Conservation (phyloP, 1,140 invertebrate genomes). For the Schlechtendalia chinensis region DNA sequence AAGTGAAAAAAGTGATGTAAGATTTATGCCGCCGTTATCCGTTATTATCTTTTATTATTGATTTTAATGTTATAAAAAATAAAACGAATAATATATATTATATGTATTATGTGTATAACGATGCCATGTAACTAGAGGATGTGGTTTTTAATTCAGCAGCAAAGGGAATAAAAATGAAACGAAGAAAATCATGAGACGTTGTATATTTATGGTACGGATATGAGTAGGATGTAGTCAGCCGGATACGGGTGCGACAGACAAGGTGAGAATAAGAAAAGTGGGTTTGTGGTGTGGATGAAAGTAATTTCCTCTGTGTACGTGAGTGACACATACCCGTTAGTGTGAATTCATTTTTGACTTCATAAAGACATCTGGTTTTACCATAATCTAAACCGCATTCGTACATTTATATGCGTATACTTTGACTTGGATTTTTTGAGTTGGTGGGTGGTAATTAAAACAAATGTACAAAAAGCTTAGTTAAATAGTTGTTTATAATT, state of each 20-base stretch:
- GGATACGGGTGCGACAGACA: not conserved
- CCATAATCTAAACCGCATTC: not conserved
- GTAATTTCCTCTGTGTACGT: constrained; percentile 35
- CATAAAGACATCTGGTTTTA: constrained; percentile 6
- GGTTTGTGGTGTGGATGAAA: not conserved
- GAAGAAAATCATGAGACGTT: constrained; percentile 28
- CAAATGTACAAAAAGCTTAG: not conserved
- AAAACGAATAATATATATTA: not conserved
- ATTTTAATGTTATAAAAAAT: not conserved
- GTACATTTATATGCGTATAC: not conserved
- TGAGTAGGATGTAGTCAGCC: not conserved
- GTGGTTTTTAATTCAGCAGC: constrained; percentile 37
- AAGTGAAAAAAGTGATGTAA: constrained; percentile 16
- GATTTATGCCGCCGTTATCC: not conserved
- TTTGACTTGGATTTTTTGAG: not conserved
- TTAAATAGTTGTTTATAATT: not conserved
- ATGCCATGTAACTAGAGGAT: not conserved
- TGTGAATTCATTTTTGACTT: constrained; percentile 31
- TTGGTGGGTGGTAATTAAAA: no score
- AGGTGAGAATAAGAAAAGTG: not conserved
- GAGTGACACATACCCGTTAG: constrained; percentile 16
- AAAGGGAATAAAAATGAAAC: constrained; percentile 7
- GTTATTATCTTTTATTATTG: no score
- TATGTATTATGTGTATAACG: not conserved
- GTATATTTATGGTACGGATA: constrained; percentile 20